These are phyloP conservation scores for Neuroscelio doddi DNA, from an alignment of 2,888 invertebrate genomes.

Conservation along the genomic window DNA sequence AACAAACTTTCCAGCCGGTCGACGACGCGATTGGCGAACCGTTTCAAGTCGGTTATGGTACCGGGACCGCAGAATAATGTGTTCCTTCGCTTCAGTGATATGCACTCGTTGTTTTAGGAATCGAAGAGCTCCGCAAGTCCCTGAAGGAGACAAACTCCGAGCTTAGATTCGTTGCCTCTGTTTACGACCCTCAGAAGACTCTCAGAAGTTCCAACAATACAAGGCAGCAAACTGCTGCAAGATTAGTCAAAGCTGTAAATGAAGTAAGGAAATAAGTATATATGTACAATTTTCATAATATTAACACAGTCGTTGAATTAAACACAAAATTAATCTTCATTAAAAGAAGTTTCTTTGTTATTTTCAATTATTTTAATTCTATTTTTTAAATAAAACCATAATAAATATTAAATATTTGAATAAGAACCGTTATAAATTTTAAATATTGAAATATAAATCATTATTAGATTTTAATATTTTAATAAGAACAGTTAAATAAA, in stretches of 20 bases:
- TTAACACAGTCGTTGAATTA: too few relatives aligned
- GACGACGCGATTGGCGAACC: constrained; percentile 6
- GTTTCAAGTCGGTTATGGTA: constrained; percentile 13
- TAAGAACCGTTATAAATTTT: too few relatives aligned
- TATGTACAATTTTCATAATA: too few relatives aligned
- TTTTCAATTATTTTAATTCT: too few relatives aligned
- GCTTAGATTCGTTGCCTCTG: constrained; percentile 60
- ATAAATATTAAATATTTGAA: too few relatives aligned
- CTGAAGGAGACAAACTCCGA: constrained; percentile 60
- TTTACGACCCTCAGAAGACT: constrained; percentile 56
- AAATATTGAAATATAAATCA: too few relatives aligned
- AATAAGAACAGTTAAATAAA: too few relatives aligned
- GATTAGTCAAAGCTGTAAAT: constrained; percentile 56
- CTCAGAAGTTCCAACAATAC: constrained; percentile 57
- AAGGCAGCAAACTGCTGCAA: constrained; percentile 56
- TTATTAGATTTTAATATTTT: too few relatives aligned
- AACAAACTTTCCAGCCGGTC: constrained; percentile 8
- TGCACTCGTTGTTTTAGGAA: constrained; percentile 50
- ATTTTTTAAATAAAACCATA: too few relatives aligned
- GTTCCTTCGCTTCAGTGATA: constrained; percentile 16
- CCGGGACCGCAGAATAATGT: too few relatives aligned
- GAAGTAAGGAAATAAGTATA: constrained; percentile 59
- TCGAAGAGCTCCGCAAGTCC: constrained; percentile 55
- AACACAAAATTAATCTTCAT: too few relatives aligned
- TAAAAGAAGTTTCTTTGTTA: too few relatives aligned